Base-by-base conservation (phyloP, 2,888 invertebrate species). In the Drosophila suboccidentalis region DNA sequence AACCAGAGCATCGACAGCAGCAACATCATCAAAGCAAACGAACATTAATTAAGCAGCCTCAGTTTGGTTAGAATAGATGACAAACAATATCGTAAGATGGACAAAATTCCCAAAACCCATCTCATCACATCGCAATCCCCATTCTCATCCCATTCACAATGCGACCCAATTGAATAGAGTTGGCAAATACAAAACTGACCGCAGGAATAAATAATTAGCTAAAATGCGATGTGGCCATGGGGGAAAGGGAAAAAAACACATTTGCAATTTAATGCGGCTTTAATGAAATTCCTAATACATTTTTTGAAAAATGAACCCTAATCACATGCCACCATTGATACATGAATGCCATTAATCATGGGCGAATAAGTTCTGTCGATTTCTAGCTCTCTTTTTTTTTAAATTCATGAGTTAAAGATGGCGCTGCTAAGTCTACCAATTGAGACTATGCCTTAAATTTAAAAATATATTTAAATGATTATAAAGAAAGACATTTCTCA, bases 1-100 rank as follows among this genome's bases (percentile, higher is more conserved):
- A 41, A 9, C 34, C 32, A 34, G 6, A 44, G 47, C 47, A 57
- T 59, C 26, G 29, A 34, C 26, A 26, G 17, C 38, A 38, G 54
- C 60, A 67, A 47, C 72, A 59, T 77, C 77, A 75, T 63, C 72
- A 83, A 76, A 78, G 80, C 77, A 71, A 88, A 89, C 81, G 39
- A 78, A 86, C 89, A 84, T 88, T 84, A 83, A 83, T 88, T 83
- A 88, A 83, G 58, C 87, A 86, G 83, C 75, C 74, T 44, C 70
- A 57, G 55, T 54, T 67, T 34, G 54, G 59, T 47, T 61, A 29
- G 43, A 62, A 71, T 78, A 64, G 78, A 77, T 77, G 69, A 63
- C 78, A 69, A 76, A 82, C 82, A 78, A 76, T 71, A 70, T 69
- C 59, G 59, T 11, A 65, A 57, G 71, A 71, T 59, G 73, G 36